Conservation (phyloP, 2,797 vertebrate genomes). For the Schizopygopsis pylzovi region DNA sequence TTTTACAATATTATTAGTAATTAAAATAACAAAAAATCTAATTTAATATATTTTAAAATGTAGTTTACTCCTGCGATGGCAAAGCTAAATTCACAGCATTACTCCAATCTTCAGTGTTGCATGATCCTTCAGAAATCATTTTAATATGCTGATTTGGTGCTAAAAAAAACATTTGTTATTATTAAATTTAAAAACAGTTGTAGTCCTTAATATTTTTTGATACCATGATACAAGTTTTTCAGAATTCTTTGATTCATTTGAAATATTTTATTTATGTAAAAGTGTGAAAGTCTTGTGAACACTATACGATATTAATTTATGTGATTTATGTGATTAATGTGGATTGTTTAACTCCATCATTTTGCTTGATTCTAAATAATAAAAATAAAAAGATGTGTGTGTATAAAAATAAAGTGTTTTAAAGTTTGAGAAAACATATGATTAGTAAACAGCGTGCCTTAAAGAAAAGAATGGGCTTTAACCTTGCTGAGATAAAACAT, state of each 20-base stretch:
- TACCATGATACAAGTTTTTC: no score
- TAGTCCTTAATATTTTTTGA: not conserved
- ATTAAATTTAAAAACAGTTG: not conserved
- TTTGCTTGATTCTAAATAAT: not conserved
- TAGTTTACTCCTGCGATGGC: not conserved
- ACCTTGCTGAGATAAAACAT: not conserved
- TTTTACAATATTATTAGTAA: no score
- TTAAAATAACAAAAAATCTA: not conserved
- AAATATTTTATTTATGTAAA: no score
- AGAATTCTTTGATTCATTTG: no score
- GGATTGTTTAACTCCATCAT: not conserved
- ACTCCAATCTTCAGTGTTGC: not conserved
- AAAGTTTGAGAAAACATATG: not conserved
- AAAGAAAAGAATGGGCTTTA: not conserved
- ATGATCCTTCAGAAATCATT: not conserved
- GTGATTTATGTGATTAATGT: no score
- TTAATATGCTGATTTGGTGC: not conserved
- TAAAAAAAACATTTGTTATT: not conserved
- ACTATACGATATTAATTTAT: no score
- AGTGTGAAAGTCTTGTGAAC: no score
- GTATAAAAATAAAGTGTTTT: not conserved
- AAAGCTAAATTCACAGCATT: not conserved
- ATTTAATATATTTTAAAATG: not conserved
- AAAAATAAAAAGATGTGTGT: not conserved
- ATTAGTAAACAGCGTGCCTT: not conserved